phyloP scores from a whole-genome alignment of 2,797 vertebrate genomes.

The Argentina silus region DNA sequence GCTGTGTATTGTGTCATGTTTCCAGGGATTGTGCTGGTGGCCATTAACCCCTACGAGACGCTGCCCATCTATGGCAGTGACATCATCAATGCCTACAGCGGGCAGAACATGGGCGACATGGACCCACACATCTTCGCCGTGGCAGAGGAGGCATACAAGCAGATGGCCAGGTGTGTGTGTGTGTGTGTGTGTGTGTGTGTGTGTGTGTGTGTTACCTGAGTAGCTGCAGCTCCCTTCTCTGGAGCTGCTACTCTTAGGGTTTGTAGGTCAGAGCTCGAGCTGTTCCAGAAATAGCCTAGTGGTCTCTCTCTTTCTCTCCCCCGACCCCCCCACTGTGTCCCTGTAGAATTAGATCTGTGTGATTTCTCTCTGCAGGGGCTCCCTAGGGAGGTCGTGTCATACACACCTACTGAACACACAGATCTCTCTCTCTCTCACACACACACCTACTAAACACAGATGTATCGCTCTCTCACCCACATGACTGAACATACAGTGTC shows the following conservation, averaged over 20 bases:
- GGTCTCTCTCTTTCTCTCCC: conserved; percentile 41
- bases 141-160: conserved; percentile 97
- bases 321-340: conserved; percentile 23
- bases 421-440: neutral
- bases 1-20: neutral
- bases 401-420: neutral
- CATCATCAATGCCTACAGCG: conserved; percentile 98
- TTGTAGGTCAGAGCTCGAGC: conserved; percentile 76
- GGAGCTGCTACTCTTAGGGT: conserved; percentile 39
- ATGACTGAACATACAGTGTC: neutral
- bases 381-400: conserved; percentile 1
- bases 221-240: conserved; percentile 25
- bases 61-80: conserved; percentile 96
- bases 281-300: conserved; percentile 65
- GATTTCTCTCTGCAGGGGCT: conserved; percentile 11
- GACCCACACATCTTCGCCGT: conserved; percentile 99
- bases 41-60: conserved; percentile 97
- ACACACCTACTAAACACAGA: neutral
- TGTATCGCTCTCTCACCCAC: neutral
- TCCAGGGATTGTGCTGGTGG: conserved; percentile 95
- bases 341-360: neutral
- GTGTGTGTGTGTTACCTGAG: conserved; percentile 59
- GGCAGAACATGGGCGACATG: conserved; percentile 99
- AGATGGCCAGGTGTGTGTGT: conserved; percentile 95
- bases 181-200: conserved; percentile 11